phyloP scores from a whole-genome alignment of 2,797 vertebrate genomes.

The Chrysocyon brachyurus region DNA sequence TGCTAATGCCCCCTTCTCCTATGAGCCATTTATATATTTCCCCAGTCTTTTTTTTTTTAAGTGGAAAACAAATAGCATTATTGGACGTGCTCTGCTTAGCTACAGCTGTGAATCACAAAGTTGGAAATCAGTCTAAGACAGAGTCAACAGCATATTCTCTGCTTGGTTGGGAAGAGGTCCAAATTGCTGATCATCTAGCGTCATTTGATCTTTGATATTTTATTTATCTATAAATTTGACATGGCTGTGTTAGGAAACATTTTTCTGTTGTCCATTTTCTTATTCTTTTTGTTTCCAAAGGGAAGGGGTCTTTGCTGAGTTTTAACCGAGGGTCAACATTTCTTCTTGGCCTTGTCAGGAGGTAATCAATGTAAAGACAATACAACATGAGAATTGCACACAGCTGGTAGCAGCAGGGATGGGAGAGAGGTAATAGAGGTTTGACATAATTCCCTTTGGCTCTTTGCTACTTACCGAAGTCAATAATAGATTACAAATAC shows the following conservation, averaged over 20 bases:
- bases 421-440: background rate
- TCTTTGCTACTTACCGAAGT: constrained; percentile 32
- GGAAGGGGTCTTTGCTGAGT: constrained; percentile 54
- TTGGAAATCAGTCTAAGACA: constrained; percentile 83
- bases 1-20: constrained; percentile 86
- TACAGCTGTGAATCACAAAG: constrained; percentile 87
- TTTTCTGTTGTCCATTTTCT: constrained; percentile 75
- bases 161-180: constrained; percentile 79
- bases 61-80: constrained; percentile 87
- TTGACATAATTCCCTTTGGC: constrained; percentile 42
- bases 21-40: constrained; percentile 81
- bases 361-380: constrained; percentile 72
- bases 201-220: constrained; percentile 83
- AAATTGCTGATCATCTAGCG: constrained; percentile 87
- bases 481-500: constrained; percentile 57
- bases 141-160: constrained; percentile 83
- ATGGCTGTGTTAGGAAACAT: constrained; percentile 79
- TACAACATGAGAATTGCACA: constrained; percentile 52
- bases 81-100: constrained; percentile 82
- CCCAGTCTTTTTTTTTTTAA: constrained; percentile 73
- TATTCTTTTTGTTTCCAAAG: constrained; percentile 73
- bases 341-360: constrained; percentile 66
- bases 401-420: constrained; percentile 43
- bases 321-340: constrained; percentile 64
- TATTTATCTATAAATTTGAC: constrained; percentile 85